phyloP scores from a whole-genome alignment of 2,797 vertebrate species.

The Dendrocincla fuliginosa region DNA sequence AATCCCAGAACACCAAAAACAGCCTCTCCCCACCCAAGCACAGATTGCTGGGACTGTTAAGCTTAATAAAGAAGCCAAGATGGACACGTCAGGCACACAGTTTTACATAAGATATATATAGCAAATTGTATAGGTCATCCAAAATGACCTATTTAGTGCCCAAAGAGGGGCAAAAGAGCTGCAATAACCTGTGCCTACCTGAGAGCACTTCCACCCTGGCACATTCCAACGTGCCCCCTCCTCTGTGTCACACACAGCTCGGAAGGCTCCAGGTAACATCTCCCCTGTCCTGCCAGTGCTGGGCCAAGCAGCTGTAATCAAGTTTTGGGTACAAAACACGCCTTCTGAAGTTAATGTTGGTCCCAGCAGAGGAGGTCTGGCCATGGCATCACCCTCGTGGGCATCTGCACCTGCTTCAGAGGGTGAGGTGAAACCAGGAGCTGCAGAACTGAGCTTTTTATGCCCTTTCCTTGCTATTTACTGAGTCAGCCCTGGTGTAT shows the following conservation, averaged over 20 bases:
- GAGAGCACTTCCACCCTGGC: background rate
- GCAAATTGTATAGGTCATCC: background rate
- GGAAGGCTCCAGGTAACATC: background rate
- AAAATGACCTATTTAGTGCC: background rate
- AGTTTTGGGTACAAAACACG: background rate
- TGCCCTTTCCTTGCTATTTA: background rate
- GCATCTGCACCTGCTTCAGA: background rate
- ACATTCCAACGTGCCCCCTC: rapidly evolving
- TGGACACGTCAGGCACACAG: rapidly evolving
- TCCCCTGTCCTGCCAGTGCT: background rate
- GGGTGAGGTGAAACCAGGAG: background rate
- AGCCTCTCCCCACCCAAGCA: background rate
- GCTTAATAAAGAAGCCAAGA: background rate
- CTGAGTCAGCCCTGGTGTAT: rapidly evolving
- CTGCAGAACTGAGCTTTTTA: background rate
- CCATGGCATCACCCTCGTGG: background rate
- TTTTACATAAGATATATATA: background rate
- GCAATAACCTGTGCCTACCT: background rate
- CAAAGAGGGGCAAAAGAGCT: background rate
- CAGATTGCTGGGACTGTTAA: background rate
- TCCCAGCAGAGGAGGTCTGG: background rate
- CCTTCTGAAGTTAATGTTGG: background rate
- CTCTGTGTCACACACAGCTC: background rate
- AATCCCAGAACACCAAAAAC: background rate
- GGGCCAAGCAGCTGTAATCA: background rate